A percentile compares a stretch with the other conserved stretches of the same genome.
Conservation (phyloP, 2,888 invertebrate genomes). For the Sisyra terminalis region DNA sequence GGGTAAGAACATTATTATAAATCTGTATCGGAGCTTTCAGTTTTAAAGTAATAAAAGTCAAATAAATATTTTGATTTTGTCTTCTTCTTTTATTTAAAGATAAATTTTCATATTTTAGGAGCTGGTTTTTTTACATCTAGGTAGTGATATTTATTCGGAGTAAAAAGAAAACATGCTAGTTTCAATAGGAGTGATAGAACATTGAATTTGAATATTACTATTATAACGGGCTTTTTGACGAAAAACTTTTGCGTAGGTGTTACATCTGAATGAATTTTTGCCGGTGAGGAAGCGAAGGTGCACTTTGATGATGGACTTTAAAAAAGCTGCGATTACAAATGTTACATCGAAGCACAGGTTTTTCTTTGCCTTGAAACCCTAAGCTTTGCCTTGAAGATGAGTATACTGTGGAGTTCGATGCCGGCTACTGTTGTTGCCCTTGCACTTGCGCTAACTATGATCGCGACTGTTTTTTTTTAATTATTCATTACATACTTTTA, state of each 20-base stretch:
- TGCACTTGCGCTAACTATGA: background rate
- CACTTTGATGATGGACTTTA: slow-evolving; percentile 87
- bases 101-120: too few species aligned
- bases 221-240: slow-evolving; percentile 87
- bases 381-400: slow-evolving; percentile 33
- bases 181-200: too few species aligned
- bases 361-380: slow-evolving; percentile 69
- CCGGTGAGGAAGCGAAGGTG: slow-evolving; percentile 84
- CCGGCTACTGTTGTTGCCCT: slow-evolving; percentile 16
- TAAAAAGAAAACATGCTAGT: too few species aligned
- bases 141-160: too few species aligned
- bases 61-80: too few species aligned
- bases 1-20: too few species aligned
- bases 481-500: too few species aligned
- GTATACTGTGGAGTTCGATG: slow-evolving; percentile 24
- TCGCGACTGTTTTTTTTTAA: slow-evolving; percentile 34
- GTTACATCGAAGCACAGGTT: slow-evolving; percentile 78
- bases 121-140: too few species aligned
- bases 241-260: slow-evolving; percentile 83
- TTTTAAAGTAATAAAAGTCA: too few species aligned
- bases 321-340: slow-evolving; percentile 83
- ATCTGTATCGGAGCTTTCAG: too few species aligned
- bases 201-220: too few species aligned
- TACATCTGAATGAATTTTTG: slow-evolving; percentile 82
- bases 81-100: too few species aligned